phyloP scores from a whole-genome alignment of 2,888 invertebrate species.

The Rhagophthalmus giganteus region DNA sequence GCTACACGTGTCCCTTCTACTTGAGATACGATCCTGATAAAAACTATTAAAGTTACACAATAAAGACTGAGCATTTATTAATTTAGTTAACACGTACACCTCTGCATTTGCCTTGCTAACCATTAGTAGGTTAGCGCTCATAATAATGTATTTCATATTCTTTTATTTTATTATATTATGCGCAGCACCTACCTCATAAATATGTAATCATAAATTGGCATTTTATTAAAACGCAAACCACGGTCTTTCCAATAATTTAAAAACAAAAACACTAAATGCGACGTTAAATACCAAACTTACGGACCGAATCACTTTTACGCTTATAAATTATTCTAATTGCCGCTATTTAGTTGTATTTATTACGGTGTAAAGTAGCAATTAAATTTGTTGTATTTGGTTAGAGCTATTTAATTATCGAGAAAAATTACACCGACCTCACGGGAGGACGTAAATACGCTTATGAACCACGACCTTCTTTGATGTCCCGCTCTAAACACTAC shows the following conservation, averaged over 20 bases:
- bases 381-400: slow-evolving; percentile 19
- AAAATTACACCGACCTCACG: not conserved
- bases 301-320: not conserved
- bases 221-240: not conserved
- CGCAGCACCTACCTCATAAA: not conserved
- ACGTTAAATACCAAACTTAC: too few relatives aligned
- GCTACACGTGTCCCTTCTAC: too few relatives aligned
- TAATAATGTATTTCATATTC: not conserved
- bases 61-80: not conserved
- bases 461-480: slow-evolving; percentile 25
- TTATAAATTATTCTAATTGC: not conserved
- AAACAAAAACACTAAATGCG: not conserved
- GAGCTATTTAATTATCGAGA: not conserved
- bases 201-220: too few relatives aligned
- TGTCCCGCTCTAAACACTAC: slow-evolving; percentile 22
- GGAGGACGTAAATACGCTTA: slow-evolving; percentile 17
- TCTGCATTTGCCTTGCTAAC: too few relatives aligned
- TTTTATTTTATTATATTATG: not conserved
- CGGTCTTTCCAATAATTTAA: not conserved
- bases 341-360: slow-evolving; percentile 9
- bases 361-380: slow-evolving; percentile 27
- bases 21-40: too few relatives aligned
- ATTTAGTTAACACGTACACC: not conserved
- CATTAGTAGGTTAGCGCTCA: not conserved
- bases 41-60: not conserved